Percentiles rank a stretch among this genome's conserved stretches.
Evolutionary conservation across 2,888 invertebrate species (phyloP).

Genomic region (Terebella lapidaria): DNA sequence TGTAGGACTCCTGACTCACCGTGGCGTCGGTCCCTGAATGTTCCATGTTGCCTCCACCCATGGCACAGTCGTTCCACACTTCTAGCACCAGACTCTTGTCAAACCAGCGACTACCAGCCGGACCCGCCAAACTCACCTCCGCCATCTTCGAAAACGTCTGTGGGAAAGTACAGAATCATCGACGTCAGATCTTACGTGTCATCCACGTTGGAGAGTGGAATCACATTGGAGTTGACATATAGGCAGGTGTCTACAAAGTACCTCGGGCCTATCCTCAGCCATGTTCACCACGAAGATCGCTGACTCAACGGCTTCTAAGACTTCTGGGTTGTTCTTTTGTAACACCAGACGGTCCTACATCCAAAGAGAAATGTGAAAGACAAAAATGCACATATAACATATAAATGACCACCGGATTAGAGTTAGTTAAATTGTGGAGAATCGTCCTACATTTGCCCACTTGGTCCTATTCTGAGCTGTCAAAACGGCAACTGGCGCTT

Average conservation of each 20-base stretch:
- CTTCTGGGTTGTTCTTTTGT: not conserved
- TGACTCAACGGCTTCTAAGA: not conserved
- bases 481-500: conserved; percentile 50
- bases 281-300: not conserved
- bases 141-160: not conserved
- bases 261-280: not conserved
- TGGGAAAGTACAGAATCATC: not conserved
- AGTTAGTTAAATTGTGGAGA: no score
- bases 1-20: conserved; percentile 18
- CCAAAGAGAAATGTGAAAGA: no score
- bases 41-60: conserved; percentile 56
- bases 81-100: conserved; percentile 58
- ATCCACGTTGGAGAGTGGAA: no score
- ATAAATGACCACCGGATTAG: no score
- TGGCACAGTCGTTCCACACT: conserved; percentile 40
- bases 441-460: conserved; percentile 59
- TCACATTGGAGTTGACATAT: not conserved
- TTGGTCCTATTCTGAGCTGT: conserved; percentile 57
- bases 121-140: conserved; percentile 26
- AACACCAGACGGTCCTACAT: not conserved
- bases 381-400: no score
- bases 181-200: not conserved
- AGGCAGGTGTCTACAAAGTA: not conserved
- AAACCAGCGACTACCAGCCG: conserved; percentile 55
- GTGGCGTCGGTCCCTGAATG: conserved; percentile 56